Conservation (phyloP, 2,888 invertebrate genomes). For the Oligia fasciuncula region DNA sequence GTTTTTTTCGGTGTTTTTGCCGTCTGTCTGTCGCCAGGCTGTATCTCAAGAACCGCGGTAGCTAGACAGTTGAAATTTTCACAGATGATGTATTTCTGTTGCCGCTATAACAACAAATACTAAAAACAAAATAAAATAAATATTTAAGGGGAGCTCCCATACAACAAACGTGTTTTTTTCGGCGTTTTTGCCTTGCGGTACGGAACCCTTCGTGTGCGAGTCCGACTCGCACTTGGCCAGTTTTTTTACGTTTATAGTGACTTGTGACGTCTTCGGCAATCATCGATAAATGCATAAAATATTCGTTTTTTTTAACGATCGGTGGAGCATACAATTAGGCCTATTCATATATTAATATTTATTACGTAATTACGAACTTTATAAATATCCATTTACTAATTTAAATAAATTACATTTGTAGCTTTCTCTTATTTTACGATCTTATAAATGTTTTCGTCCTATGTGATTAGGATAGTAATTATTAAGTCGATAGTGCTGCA, state of each 20-base stretch:
- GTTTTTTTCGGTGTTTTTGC: too few species aligned
- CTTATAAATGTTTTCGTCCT: conserved; percentile 11
- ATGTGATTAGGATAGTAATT: conserved; percentile 18
- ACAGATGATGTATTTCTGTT: too few species aligned
- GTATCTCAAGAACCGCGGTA: too few species aligned
- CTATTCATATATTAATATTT: conserved; percentile 1
- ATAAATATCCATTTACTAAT: conserved; percentile 4
- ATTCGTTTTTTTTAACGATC: neutral
- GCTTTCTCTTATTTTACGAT: conserved; percentile 46
- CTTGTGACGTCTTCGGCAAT: neutral
- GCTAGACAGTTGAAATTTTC: too few species aligned
- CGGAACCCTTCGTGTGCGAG: too few species aligned
- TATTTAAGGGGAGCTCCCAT: too few species aligned
- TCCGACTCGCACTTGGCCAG: too few species aligned
- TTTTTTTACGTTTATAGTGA: conserved; percentile 5
- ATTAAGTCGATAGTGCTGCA: neutral
- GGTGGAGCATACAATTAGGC: neutral
- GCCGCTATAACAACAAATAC: too few species aligned
- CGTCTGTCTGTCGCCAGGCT: too few species aligned
- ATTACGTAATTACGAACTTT: neutral
- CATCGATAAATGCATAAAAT: conserved; percentile 14
- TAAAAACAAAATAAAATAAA: too few species aligned
- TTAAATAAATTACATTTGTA: conserved; percentile 16
- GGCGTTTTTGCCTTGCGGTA: too few species aligned
- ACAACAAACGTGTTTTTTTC: too few species aligned